These are phyloP conservation scores for Mustela lutreola DNA, from an alignment of 2,113 vertebrate genomes.

Conservation along the genomic window DNA sequence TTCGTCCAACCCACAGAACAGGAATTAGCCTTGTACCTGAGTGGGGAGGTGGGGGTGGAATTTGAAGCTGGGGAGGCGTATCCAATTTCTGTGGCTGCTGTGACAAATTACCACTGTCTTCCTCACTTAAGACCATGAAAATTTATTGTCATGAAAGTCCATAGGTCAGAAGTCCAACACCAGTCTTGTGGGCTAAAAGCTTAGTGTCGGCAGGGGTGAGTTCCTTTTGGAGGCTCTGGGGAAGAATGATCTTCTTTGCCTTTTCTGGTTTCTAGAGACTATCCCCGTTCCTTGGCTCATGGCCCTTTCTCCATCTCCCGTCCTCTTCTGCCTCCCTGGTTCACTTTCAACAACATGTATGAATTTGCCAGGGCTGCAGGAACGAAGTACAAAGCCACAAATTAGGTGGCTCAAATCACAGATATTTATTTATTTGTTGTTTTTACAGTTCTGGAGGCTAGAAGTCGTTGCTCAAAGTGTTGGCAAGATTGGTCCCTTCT, in stretches of 20 bases:
- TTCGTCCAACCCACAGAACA: not conserved
- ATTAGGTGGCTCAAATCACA: not conserved
- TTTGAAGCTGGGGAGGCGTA: accelerated
- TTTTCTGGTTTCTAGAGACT: not conserved
- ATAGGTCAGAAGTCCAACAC: not conserved
- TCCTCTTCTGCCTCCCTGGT: not conserved
- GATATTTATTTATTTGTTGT: not conserved
- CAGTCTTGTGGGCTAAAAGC: not conserved
- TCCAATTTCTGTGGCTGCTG: not conserved
- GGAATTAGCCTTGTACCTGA: accelerated
- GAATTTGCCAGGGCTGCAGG: not conserved
- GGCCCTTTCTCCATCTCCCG: not conserved
- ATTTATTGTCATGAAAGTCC: not conserved
- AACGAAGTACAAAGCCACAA: not conserved
- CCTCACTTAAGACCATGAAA: not conserved
- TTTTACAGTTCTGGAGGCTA: not conserved
- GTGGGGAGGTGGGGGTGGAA: not conserved
- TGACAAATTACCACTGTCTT: not conserved
- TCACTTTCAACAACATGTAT: not conserved
- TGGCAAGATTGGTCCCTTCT: not conserved
- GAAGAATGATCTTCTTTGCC: not conserved
- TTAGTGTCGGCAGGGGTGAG: accelerated
- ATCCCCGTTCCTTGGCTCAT: accelerated
- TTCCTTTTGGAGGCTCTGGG: not conserved
- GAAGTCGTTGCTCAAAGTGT: not conserved